These are phyloP conservation scores for Girardinichthys multiradiatus DNA, from an alignment of 2,113 vertebrate species.

Conservation along the genomic window DNA sequence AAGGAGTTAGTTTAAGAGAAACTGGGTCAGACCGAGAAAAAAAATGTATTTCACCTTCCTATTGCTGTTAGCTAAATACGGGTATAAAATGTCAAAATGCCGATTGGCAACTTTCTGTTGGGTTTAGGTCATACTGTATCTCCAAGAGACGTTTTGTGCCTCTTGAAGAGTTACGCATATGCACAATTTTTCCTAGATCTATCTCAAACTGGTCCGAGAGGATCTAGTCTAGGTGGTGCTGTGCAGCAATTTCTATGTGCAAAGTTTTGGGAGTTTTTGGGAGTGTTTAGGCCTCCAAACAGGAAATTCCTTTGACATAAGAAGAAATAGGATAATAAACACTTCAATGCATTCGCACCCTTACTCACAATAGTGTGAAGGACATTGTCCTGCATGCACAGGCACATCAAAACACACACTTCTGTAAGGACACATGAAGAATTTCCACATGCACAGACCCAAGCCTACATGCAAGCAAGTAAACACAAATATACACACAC, in stretches of 20 bases:
- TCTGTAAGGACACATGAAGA: too few species aligned
- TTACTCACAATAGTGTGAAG: too few species aligned
- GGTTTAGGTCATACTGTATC: neutral
- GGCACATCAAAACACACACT: too few species aligned
- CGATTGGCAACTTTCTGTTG: neutral
- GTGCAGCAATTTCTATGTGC: neutral
- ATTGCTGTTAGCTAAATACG: constrained; percentile 62
- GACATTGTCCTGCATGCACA: too few species aligned
- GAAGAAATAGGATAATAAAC: neutral
- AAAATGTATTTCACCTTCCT: constrained; percentile 62
- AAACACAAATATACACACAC: constrained; percentile 33
- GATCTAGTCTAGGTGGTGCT: neutral
- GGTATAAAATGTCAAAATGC: neutral
- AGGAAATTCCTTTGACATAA: neutral
- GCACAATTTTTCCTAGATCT: neutral
- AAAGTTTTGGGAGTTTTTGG: neutral
- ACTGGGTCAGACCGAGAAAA: constrained; percentile 64
- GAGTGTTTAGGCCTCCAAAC: neutral
- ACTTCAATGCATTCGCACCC: neutral
- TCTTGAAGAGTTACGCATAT: neutral
- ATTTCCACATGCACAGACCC: constrained; percentile 5
- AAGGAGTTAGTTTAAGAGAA: constrained; percentile 70
- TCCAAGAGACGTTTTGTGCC: neutral
- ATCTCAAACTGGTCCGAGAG: neutral
- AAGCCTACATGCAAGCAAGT: constrained; percentile 10